Conservation (phyloP, 1,140 invertebrate species). For the Ephestia elutella region DNA sequence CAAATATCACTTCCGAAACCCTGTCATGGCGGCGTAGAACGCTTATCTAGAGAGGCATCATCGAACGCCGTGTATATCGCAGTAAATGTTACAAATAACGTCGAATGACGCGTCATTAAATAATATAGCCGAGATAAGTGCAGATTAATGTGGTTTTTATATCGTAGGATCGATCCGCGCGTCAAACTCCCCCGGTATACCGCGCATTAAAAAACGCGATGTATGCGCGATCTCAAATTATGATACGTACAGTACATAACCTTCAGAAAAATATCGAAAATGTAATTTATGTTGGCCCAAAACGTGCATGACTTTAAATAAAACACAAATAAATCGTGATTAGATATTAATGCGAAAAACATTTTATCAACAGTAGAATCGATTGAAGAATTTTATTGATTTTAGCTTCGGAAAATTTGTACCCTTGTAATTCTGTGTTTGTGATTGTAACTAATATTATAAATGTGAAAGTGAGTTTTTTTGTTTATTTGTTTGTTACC, state of each 20-base stretch:
- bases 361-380: too few species aligned
- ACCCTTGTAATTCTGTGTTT: too few species aligned
- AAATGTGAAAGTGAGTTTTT: too few species aligned
- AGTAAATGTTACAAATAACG: slow-evolving; percentile 66
- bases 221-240: slow-evolving; percentile 9
- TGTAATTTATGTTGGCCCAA: slow-evolving; percentile 10
- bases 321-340: too few species aligned
- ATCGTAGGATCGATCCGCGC: slow-evolving; percentile 44
- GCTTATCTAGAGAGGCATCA: slow-evolving; percentile 50
- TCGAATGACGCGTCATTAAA: slow-evolving; percentile 67
- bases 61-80: slow-evolving; percentile 39
- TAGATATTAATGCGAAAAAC: too few species aligned
- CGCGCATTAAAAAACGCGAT: slow-evolving; percentile 50
- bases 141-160: slow-evolving; percentile 71
- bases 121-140: slow-evolving; percentile 65
- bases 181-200: slow-evolving; percentile 41
- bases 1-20: slow-evolving; percentile 23
- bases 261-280: slow-evolving; percentile 23
- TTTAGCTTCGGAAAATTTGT: too few species aligned
- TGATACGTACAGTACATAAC: slow-evolving; percentile 34
- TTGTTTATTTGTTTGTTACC: too few species aligned
- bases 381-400: too few species aligned
- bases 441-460: too few species aligned
- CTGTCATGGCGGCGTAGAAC: slow-evolving; percentile 17
- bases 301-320: not conserved